Base-by-base conservation (phyloP, 2,797 vertebrate species). In the Cirrhinus mrigala region DNA sequence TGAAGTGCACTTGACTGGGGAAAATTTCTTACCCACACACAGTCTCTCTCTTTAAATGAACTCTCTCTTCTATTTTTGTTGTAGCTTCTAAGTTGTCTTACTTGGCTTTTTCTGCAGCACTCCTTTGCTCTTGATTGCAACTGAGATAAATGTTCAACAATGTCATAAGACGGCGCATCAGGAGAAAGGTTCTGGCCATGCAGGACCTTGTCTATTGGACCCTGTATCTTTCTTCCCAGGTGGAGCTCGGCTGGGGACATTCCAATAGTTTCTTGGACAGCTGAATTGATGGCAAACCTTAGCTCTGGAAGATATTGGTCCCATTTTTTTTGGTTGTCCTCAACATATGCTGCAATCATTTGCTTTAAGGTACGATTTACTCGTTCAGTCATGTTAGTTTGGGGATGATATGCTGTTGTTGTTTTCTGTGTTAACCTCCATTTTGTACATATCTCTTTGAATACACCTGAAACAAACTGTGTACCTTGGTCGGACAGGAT, bases 321-420 rank as follows among this genome's bases (percentile, higher is more conserved):
- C 50, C 15, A 16, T 16, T 24, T 62, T 12, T 14, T 62, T 11
- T 27, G 60, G 6, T 60, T 40, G 1, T 62, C 54, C 6, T 20
- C 54, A 0, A 74, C n/a, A 29, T 44, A 74, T 0, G 81, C 54
- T 0, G 64, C 15, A 2, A 79, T 79, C 64, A 79, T 69, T 3
- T 8, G 0, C 6, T 79, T 85, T 3, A 85, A 9, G 1, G 64
- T 84, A 0, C 50, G 1, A 20, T 84, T 84, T 1, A 70, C 64
- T 6, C 64, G 1, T 54, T 78, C 48, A 2, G 75, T 79, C 15
- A 84, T 22, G 15, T 76, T 84, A 1, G 75, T 84, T 44, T 84
- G 62, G 1, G 71, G 71, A 46, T 76, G 71, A 12, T 52, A 66
- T 0, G 66, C 48, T 4, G 66, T 16, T 16, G 50, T 52, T 5